These are phyloP conservation scores for Danionella dracula DNA, from an alignment of 2,797 vertebrate genomes.

Conservation along the genomic window DNA sequence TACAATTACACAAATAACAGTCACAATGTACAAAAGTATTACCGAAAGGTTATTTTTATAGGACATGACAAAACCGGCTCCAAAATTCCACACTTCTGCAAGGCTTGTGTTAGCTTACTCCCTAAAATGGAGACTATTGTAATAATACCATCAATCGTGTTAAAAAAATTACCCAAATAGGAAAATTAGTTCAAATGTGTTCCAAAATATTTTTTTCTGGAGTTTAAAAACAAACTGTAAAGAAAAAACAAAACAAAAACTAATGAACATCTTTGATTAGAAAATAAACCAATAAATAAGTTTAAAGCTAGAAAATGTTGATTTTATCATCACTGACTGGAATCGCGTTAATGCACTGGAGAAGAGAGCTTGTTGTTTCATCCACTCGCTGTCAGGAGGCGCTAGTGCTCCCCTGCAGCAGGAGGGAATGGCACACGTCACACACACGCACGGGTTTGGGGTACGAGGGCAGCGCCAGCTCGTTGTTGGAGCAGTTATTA, in stretches of 20 bases:
- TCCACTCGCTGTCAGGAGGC: slow-evolving; percentile 64
- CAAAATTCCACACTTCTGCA: background rate
- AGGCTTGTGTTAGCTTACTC: slow-evolving; percentile 21
- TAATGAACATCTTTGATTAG: too few species aligned
- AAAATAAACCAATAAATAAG: too few species aligned
- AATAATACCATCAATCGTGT: background rate
- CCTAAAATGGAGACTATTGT: slow-evolving; percentile 38
- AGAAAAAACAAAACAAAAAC: too few species aligned
- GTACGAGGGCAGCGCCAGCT: slow-evolving; percentile 92
- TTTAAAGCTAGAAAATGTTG: too few species aligned
- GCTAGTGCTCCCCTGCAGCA: slow-evolving; percentile 84
- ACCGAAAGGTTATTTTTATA: background rate
- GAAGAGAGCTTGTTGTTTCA: too few species aligned
- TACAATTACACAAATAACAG: background rate
- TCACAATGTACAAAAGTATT: slow-evolving; percentile 3
- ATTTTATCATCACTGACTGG: too few species aligned
- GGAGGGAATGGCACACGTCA: slow-evolving; percentile 84
- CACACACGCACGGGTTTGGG: slow-evolving; percentile 93
- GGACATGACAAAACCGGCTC: background rate
- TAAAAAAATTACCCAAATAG: too few species aligned
- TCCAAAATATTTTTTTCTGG: too few species aligned
- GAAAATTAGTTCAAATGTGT: too few species aligned
- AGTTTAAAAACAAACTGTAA: too few species aligned
- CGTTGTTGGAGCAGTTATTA: slow-evolving; percentile 85
- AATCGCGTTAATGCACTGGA: too few species aligned